These are phyloP conservation scores for Puffinus mauretanicus DNA, from an alignment of 2,113 vertebrate genomes.

Conservation along the genomic window DNA sequence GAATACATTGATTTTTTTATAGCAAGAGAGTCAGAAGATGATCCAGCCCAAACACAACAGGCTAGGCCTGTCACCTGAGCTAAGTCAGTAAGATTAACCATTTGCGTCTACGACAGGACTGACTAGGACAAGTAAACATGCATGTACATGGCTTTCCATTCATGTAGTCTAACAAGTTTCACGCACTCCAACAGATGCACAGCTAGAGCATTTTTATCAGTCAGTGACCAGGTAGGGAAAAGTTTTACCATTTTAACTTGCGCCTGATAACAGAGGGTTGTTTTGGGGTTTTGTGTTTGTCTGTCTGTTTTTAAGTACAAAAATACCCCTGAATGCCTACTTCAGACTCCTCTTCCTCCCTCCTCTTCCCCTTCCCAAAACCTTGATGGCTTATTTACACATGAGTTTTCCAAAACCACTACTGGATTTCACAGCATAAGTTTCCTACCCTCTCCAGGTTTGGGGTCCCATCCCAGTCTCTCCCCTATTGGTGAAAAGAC, in stretches of 20 bases:
- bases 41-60: background rate
- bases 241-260: background rate
- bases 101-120: background rate
- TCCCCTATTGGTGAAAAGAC: constrained; percentile 94
- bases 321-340: background rate
- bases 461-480: constrained; percentile 95
- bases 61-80: background rate
- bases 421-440: background rate
- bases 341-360: background rate
- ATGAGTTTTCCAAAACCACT: background rate
- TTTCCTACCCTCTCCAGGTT: constrained; percentile 89
- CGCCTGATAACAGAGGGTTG: background rate
- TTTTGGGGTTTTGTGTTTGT: background rate
- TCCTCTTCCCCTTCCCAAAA: background rate
- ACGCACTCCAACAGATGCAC: background rate
- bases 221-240: background rate
- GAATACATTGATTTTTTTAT: background rate
- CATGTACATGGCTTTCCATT: background rate
- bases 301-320: background rate
- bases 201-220: background rate
- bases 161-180: background rate
- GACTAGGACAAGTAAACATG: background rate
- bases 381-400: background rate
- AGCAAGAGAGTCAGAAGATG: background rate
- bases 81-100: background rate